Conservation (phyloP, 2,888 invertebrate species). For the Platypus cylindrus region DNA sequence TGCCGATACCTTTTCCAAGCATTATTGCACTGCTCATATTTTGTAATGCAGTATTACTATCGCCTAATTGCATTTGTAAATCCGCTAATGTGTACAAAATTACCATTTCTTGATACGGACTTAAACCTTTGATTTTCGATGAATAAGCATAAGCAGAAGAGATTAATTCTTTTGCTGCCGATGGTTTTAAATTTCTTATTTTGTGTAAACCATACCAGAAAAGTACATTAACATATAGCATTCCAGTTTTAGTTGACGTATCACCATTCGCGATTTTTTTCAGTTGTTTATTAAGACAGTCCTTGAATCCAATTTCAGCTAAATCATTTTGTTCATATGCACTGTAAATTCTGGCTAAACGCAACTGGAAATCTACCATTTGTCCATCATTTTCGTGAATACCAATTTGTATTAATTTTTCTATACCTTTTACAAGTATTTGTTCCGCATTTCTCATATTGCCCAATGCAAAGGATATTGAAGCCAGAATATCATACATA, state of each 20-base stretch:
- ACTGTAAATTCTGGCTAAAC: constrained; percentile 35
- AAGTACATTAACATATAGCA: constrained; percentile 34
- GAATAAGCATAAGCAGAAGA: constrained; percentile 33
- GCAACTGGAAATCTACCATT: constrained; percentile 35
- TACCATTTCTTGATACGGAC: constrained; percentile 37
- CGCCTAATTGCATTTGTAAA: constrained; percentile 29
- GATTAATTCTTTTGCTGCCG: constrained; percentile 30
- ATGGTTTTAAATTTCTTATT: constrained; percentile 25
- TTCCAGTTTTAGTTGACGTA: constrained; percentile 32
- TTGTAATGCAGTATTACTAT: constrained; percentile 32
- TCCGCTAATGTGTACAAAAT: constrained; percentile 35
- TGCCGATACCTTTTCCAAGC: constrained; percentile 34
- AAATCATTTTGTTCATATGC: constrained; percentile 27
- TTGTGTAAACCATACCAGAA: constrained; percentile 39
- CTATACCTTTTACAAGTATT: constrained; percentile 30
- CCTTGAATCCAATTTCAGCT: constrained; percentile 36
- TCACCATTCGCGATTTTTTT: constrained; percentile 31
- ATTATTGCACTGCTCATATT: constrained; percentile 35
- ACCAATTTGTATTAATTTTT: constrained; percentile 31
- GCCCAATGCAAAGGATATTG: constrained; percentile 33
- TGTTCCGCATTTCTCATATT: constrained; percentile 32
- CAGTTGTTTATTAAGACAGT: constrained; percentile 32
- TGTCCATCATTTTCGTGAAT: constrained; percentile 30
- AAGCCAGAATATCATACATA: constrained; percentile 35
- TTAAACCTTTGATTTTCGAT: constrained; percentile 31